phyloP scores from a whole-genome alignment of 2,888 invertebrate genomes.

The Xestia ashworthii region DNA sequence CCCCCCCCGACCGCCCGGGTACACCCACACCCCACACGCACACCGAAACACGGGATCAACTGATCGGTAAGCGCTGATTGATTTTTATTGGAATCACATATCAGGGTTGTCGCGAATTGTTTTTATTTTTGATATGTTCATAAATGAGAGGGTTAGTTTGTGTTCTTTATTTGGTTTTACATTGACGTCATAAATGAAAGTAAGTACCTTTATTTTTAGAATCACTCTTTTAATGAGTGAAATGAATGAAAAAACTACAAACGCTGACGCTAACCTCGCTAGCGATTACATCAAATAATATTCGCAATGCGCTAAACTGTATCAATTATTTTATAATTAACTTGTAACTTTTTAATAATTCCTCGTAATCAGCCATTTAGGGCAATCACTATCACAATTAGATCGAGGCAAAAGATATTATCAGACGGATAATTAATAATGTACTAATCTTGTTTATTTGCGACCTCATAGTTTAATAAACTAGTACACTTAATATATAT shows the following conservation, averaged over 20 bases:
- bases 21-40: slow-evolving; percentile 60
- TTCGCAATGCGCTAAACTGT: not conserved
- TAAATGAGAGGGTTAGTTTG: not conserved
- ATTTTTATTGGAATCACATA: slow-evolving; percentile 85
- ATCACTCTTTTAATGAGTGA: not conserved
- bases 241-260: too few species aligned
- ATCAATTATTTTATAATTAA: slow-evolving; percentile 21
- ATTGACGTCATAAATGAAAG: not conserved
- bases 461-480: slow-evolving; percentile 21
- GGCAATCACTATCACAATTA: slow-evolving; percentile 43
- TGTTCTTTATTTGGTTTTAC: not conserved
- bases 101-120: slow-evolving; percentile 75
- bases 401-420: slow-evolving; percentile 35
- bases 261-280: not conserved
- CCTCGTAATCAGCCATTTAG: slow-evolving; percentile 38
- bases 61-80: slow-evolving; percentile 84
- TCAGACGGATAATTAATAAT: slow-evolving; percentile 36
- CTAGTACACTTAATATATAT: not conserved
- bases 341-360: slow-evolving; percentile 21
- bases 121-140: not conserved
- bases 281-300: not conserved
- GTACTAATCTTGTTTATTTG: slow-evolving; percentile 40
- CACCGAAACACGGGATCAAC: slow-evolving; percentile 74
- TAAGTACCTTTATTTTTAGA: not conserved
- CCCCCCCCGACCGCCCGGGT: slow-evolving; percentile 7